phyloP scores from a whole-genome alignment of 2,113 vertebrate species.

The Leptocoma aspasia region DNA sequence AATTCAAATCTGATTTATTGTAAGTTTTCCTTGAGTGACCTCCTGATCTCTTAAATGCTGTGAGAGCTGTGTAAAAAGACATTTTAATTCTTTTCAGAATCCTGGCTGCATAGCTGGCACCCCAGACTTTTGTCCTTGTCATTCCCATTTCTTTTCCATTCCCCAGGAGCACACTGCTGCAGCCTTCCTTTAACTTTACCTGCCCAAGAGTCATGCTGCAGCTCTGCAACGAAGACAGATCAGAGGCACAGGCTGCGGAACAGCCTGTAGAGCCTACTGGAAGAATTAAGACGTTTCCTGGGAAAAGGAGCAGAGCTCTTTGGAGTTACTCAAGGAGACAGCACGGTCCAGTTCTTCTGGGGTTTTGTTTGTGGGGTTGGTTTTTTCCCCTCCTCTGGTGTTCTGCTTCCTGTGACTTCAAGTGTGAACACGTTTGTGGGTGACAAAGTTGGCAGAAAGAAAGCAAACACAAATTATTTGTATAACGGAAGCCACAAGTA shows the following conservation, averaged over 20 bases:
- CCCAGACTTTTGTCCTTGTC: background rate
- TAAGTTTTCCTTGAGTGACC: background rate
- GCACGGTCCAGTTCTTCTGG: background rate
- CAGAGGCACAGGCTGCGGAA: background rate
- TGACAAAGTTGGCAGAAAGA: background rate
- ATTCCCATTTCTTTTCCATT: background rate
- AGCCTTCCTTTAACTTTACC: background rate
- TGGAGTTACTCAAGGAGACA: background rate
- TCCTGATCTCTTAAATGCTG: background rate
- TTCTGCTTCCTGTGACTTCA: background rate
- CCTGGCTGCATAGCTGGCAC: background rate
- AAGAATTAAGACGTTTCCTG: background rate
- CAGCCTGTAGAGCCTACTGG: background rate
- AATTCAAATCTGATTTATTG: background rate
- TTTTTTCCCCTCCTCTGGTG: background rate
- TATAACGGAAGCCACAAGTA: background rate
- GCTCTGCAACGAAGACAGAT: background rate
- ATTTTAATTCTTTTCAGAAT: background rate
- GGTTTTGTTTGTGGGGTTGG: background rate
- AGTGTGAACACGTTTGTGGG: background rate
- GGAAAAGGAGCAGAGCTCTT: background rate
- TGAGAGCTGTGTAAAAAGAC: background rate
- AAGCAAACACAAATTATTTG: background rate
- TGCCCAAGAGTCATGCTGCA: background rate
- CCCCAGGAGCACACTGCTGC: background rate